Percentiles rank a stretch among this genome's conserved stretches.
Conservation (phyloP, 2,113 vertebrate species). For the Takifugu flavidus region DNA sequence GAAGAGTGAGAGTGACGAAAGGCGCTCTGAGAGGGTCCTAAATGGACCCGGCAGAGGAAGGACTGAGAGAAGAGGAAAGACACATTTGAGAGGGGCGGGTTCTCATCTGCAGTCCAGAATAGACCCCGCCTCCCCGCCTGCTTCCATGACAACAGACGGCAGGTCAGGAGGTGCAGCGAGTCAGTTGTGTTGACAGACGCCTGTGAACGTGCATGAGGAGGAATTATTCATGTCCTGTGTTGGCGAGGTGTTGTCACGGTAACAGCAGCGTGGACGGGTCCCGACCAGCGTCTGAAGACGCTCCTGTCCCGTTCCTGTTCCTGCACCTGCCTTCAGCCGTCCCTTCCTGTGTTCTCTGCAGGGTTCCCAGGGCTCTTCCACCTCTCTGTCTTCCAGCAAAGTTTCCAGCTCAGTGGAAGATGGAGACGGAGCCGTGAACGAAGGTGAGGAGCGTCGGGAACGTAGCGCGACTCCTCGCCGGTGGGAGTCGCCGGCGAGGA, state of each 20-base stretch:
- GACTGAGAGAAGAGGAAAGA: background rate
- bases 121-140: constrained; percentile 35
- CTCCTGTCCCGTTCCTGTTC: too few species aligned
- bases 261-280: too few species aligned
- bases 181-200: constrained; percentile 50
- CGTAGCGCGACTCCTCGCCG: background rate
- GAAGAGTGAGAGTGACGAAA: background rate
- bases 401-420: constrained; percentile 90
- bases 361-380: constrained; percentile 91
- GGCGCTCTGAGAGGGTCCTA: too few species aligned
- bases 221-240: constrained; percentile 5
- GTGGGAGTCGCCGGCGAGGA: too few species aligned
- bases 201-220: constrained; percentile 18
- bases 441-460: constrained; percentile 77
- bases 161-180: constrained; percentile 51
- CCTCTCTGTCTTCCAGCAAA: constrained; percentile 90
- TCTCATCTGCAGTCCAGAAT: constrained; percentile 53
- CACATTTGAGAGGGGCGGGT: constrained; percentile 8
- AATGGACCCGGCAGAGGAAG: too few species aligned
- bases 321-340: too few species aligned
- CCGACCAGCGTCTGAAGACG: too few species aligned
- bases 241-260: constrained; percentile 11
- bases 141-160: constrained; percentile 67
- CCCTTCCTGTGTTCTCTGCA: too few species aligned
- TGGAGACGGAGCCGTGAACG: constrained; percentile 77